Conservation (phyloP, 2,888 invertebrate species). For the Agrochola lota region DNA sequence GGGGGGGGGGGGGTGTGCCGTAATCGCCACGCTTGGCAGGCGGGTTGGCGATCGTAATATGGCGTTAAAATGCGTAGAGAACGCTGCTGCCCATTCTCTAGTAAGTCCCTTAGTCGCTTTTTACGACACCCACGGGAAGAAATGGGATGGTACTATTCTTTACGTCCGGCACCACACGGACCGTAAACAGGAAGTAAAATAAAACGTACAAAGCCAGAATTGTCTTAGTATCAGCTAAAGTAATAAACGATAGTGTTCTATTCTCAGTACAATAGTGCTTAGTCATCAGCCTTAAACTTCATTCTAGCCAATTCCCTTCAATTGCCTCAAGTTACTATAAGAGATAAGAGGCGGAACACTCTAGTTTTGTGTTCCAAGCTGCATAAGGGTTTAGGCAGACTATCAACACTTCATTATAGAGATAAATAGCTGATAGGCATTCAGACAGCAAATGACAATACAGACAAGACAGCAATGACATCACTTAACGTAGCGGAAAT, state of each 20-base stretch:
- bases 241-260: slow-evolving; percentile 30
- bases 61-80: no score
- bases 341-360: slow-evolving; percentile 43
- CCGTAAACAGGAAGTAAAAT: slow-evolving; percentile 14
- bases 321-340: slow-evolving; percentile 39
- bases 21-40: no score
- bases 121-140: no score
- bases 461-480: neutral
- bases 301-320: slow-evolving; percentile 55
- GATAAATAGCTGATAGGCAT: slow-evolving; percentile 20
- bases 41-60: no score
- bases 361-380: slow-evolving; percentile 49
- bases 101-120: no score
- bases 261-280: slow-evolving; percentile 25
- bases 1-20: no score
- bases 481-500: neutral
- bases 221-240: slow-evolving; percentile 10
- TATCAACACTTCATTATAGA: slow-evolving; percentile 15
- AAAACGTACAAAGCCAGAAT: neutral
- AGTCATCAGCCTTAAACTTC: slow-evolving; percentile 39
- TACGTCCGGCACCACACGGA: no score
- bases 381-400: neutral
- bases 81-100: no score
- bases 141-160: no score
- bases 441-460: slow-evolving; percentile 11